A percentile compares a stretch with the other conserved stretches of the same genome.
Conservation (phyloP, 2,888 invertebrate genomes). For the Stegana nigrithorax region DNA sequence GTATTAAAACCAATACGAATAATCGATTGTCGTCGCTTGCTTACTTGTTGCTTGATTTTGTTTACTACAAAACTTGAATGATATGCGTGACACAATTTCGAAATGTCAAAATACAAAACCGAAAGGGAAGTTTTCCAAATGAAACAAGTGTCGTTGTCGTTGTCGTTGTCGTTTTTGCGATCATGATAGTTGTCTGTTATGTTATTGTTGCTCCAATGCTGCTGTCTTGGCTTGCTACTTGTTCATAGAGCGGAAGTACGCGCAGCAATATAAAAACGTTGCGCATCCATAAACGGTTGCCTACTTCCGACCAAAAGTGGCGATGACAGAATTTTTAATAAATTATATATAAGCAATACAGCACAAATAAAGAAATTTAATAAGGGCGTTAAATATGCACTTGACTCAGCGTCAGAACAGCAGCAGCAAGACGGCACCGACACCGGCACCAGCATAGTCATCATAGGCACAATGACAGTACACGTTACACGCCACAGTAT, state of each 20-base stretch:
- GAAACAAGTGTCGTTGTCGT: not conserved
- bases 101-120: slow-evolving; percentile 24
- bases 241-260: not conserved
- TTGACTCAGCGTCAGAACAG: too few species aligned
- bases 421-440: too few species aligned
- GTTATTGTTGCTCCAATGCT: not conserved
- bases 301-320: not conserved
- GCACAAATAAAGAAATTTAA: too few species aligned
- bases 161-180: not conserved
- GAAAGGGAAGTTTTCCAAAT: slow-evolving; percentile 18
- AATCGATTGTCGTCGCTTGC: slow-evolving; percentile 30
- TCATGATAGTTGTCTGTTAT: not conserved
- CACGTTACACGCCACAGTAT: too few species aligned
- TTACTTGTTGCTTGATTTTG: too few species aligned
- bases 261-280: not conserved
- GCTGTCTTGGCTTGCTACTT: not conserved
- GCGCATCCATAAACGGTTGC: not conserved
- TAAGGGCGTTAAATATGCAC: too few species aligned
- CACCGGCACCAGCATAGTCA: too few species aligned
- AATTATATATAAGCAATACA: too few species aligned
- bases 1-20: not conserved
- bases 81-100: slow-evolving; percentile 49
- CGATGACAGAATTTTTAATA: not conserved
- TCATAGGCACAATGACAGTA: too few species aligned
- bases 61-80: too few species aligned